Evolutionary conservation across 2,113 vertebrate genomes (phyloP).

Genomic region (Gopherus flavomarginatus): DNA sequence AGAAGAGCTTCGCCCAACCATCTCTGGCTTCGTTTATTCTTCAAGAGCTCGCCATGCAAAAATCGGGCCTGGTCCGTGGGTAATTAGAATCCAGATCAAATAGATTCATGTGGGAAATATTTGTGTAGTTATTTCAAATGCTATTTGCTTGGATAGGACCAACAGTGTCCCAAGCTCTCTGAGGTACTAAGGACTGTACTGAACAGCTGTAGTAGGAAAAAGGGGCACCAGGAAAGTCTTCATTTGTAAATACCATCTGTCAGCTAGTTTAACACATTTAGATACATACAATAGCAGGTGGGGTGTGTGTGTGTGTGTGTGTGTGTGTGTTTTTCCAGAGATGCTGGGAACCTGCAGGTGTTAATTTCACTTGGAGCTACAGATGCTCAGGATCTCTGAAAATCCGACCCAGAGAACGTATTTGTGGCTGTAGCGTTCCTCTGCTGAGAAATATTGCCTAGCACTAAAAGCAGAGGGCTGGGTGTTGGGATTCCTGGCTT

Average conservation of each 20-base stretch:
- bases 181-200: background rate
- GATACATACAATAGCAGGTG: background rate
- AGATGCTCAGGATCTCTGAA: background rate
- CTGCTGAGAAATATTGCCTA: background rate
- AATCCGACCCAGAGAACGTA: background rate
- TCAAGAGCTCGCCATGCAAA: background rate
- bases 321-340: background rate
- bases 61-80: background rate
- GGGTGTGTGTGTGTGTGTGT: too few species aligned
- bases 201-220: background rate
- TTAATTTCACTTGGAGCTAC: background rate
- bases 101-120: background rate
- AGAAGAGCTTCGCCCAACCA: background rate
- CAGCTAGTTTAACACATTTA: background rate
- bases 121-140: background rate
- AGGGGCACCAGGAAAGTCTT: background rate
- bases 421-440: background rate
- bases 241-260: background rate
- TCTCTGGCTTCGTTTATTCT: background rate
- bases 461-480: background rate
- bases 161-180: background rate
- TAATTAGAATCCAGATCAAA: background rate
- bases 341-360: background rate
- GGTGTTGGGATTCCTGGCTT: background rate
- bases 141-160: background rate